Evolutionary conservation across 2,797 vertebrate genomes (phyloP).

Genomic region (Odontamblyopus lacepedii): DNA sequence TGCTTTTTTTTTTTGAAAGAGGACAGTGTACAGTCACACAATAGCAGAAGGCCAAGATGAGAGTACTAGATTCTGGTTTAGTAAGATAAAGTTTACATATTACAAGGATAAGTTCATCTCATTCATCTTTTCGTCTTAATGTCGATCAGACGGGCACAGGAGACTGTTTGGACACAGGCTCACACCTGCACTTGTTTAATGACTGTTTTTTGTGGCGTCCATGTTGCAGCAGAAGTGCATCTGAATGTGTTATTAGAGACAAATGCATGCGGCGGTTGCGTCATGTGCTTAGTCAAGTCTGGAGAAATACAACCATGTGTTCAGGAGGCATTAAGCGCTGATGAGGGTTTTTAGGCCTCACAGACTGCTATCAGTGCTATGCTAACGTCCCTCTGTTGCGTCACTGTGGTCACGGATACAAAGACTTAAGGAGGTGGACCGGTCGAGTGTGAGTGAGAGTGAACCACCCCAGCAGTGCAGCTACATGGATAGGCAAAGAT

Average conservation of each 20-base stretch:
- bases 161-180: slow-evolving; percentile 54
- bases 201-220: slow-evolving; percentile 76
- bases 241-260: slow-evolving; percentile 75
- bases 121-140: slow-evolving; percentile 25
- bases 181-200: slow-evolving; percentile 78
- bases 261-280: slow-evolving; percentile 75
- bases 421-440: slow-evolving; percentile 67
- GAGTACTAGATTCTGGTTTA: no score
- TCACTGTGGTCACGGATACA: slow-evolving; percentile 73
- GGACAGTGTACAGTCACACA: no score
- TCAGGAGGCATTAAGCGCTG: slow-evolving; percentile 79
- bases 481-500: slow-evolving; percentile 32
- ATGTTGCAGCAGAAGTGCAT: slow-evolving; percentile 68
- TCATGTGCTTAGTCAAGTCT: slow-evolving; percentile 71
- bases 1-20: no score
- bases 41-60: no score
- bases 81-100: not conserved
- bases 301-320: slow-evolving; percentile 77
- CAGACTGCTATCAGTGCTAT: slow-evolving; percentile 68
- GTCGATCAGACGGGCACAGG: slow-evolving; percentile 26
- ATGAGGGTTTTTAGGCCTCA: slow-evolving; percentile 76
- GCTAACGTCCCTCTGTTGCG: slow-evolving; percentile 66
- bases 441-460: slow-evolving; percentile 52
- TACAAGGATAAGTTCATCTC: slow-evolving; percentile 1
- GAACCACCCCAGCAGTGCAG: slow-evolving; percentile 41